Evolutionary conservation across 92 coral and sea anemone species (phyloP).

Genomic region (Epizoanthus scotinus): DNA sequence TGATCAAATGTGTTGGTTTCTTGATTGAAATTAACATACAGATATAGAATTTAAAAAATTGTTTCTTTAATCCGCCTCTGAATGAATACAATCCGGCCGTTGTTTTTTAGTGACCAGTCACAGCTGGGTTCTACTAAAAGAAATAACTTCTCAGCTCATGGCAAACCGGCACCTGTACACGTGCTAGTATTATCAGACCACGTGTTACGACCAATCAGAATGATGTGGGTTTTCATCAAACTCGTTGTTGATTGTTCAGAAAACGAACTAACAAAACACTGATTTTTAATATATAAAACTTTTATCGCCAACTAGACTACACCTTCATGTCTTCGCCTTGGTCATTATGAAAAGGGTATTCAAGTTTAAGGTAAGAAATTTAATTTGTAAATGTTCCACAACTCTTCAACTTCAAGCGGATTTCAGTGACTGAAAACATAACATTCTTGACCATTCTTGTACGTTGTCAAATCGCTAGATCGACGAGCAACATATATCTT

Average conservation of each 20-base stretch:
- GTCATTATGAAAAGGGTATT: neutral
- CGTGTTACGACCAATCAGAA: constrained; percentile 6
- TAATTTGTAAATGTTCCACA: neutral
- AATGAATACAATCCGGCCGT: too few species aligned
- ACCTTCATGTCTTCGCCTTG: neutral
- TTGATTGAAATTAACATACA: too few species aligned
- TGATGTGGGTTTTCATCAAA: neutral
- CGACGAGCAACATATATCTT: too few species aligned
- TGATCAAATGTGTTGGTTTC: too few species aligned
- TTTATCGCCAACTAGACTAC: neutral
- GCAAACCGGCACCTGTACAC: constrained; percentile 13
- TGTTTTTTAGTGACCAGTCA: too few species aligned
- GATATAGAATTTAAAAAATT: too few species aligned
- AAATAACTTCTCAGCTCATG: neutral
- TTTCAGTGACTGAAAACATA: too few species aligned
- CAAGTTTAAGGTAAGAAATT: neutral
- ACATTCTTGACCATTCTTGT: too few species aligned
- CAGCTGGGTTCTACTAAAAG: neutral
- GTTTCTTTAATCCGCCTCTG: too few species aligned
- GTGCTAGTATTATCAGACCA: neutral
- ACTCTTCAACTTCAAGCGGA: neutral
- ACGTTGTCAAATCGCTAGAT: neutral
- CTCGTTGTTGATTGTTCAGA: neutral
- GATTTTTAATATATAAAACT: neutral
- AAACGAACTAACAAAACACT: neutral